Evolutionary conservation across 1,140 invertebrate genomes (phyloP).

Genomic region (Drosophila sulfurigaster): DNA sequence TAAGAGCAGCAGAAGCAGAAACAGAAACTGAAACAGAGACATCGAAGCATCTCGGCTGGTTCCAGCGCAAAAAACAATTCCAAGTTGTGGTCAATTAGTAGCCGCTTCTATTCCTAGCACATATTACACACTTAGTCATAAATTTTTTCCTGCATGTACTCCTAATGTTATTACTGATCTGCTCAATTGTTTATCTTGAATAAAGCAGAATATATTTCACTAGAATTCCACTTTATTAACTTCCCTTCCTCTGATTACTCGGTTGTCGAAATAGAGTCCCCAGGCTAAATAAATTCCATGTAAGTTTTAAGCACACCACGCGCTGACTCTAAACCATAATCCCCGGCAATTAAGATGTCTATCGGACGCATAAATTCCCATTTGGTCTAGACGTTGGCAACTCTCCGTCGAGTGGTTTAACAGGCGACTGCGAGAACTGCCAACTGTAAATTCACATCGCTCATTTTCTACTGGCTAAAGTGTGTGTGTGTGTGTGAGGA

Average conservation of each 20-base stretch:
- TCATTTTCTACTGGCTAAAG: slow-evolving; percentile 30
- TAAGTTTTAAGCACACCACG: slow-evolving; percentile 37
- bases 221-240: slow-evolving; percentile 5
- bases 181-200: slow-evolving; percentile 32
- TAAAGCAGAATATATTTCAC: slow-evolving; percentile 52
- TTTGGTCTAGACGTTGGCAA: slow-evolving; percentile 63
- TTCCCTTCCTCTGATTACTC: not conserved
- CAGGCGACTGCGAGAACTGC: slow-evolving; percentile 6
- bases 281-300: slow-evolving; percentile 51
- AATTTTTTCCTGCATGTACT: slow-evolving; percentile 26
- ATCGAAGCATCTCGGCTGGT: not conserved
- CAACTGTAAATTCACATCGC: slow-evolving; percentile 40
- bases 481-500: not conserved
- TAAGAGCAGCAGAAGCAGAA: slow-evolving; percentile 62
- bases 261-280: slow-evolving; percentile 12
- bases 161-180: slow-evolving; percentile 25
- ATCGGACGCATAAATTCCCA: slow-evolving; percentile 58
- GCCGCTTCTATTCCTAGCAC: slow-evolving; percentile 45
- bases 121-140: slow-evolving; percentile 33
- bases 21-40: slow-evolving; percentile 10
- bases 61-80: slow-evolving; percentile 31
- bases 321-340: slow-evolving; percentile 62
- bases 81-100: slow-evolving; percentile 46
- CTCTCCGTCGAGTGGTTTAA: slow-evolving; percentile 27
- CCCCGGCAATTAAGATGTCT: slow-evolving; percentile 73